A percentile compares a stretch with the other conserved stretches of the same genome.
phyloP scores from a whole-genome alignment of 1,140 invertebrate species.

The Drosophila seguyi region DNA sequence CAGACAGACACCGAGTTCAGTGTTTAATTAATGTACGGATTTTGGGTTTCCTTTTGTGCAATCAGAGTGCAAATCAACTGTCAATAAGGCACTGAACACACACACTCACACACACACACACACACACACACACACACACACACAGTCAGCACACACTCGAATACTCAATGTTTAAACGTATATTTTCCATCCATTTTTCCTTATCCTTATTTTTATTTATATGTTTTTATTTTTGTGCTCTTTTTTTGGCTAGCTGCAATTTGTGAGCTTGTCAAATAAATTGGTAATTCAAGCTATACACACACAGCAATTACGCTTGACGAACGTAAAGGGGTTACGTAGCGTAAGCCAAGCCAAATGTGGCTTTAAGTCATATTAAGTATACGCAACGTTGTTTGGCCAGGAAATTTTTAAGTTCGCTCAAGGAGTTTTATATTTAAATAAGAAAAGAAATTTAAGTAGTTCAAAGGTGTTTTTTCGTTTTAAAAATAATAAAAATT shows the following conservation, averaged over 20 bases:
- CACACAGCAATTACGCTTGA: constrained; percentile 50
- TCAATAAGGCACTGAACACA: constrained; percentile 57
- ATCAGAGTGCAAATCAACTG: constrained; percentile 74
- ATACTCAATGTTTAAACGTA: not conserved
- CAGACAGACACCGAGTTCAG: constrained; percentile 21
- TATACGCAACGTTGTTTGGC: constrained; percentile 25
- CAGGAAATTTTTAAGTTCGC: not conserved
- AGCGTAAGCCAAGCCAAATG: constrained; percentile 10
- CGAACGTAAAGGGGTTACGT: constrained; percentile 11
- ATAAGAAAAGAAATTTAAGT: not conserved
- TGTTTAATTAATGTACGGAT: constrained; percentile 69
- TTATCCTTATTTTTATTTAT: constrained; percentile 7
- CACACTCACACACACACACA: constrained; percentile 1
- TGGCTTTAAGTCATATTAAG: constrained; percentile 20
- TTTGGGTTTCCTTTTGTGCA: constrained; percentile 73
- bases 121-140: constrained; percentile 15
- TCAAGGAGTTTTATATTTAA: not conserved
- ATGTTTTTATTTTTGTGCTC: constrained; percentile 1
- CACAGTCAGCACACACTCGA: constrained; percentile 4
- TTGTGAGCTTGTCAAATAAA: constrained; percentile 54
- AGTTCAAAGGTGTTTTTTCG: no score
- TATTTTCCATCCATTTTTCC: constrained; percentile 6
- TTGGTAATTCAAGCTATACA: constrained; percentile 54
- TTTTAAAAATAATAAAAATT: no score
- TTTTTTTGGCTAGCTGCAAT: constrained; percentile 30